phyloP scores from a whole-genome alignment of 1,140 invertebrate genomes.

The Monomorium pharaonis region DNA sequence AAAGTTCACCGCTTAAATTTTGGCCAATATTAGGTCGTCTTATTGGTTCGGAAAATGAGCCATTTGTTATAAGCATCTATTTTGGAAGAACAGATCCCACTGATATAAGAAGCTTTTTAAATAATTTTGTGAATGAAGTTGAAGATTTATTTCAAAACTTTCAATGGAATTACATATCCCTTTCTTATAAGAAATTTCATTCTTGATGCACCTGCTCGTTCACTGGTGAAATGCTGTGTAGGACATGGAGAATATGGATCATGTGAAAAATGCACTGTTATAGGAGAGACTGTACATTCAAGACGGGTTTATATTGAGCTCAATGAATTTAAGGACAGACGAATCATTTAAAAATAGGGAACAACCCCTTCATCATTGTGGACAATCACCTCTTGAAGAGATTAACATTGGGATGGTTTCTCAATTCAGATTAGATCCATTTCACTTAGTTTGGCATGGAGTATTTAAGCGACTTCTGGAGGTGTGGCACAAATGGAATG shows the following conservation, averaged over 20 bases:
- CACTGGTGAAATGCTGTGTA: slow-evolving; percentile 17
- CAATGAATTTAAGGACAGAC: not conserved
- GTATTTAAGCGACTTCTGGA: slow-evolving; percentile 2
- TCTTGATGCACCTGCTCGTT: slow-evolving; percentile 16
- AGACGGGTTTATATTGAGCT: not conserved
- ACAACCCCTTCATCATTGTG: not conserved
- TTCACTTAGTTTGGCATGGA: slow-evolving; percentile 4
- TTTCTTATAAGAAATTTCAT: slow-evolving; percentile 8
- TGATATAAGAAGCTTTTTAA: not conserved
- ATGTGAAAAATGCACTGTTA: slow-evolving; percentile 37
- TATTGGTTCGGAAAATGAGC: not conserved
- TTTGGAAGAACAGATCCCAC: not conserved
- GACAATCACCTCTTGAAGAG: not conserved
- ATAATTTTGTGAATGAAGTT: slow-evolving; percentile 11
- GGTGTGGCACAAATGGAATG: not conserved
- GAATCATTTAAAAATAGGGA: slow-evolving; percentile 12
- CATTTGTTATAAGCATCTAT: not conserved
- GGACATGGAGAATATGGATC: slow-evolving; percentile 7
- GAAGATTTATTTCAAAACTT: slow-evolving; percentile 10
- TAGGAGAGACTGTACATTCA: slow-evolving; percentile 3
- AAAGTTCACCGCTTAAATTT: slow-evolving; percentile 13
- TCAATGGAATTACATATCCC: not conserved
- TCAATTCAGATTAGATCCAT: too few species aligned
- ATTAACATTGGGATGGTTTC: not conserved
- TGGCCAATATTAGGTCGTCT: slow-evolving; percentile 26